Base-by-base conservation (phyloP, 2,797 vertebrate species). In the Chaetophractus vellerosus region DNA sequence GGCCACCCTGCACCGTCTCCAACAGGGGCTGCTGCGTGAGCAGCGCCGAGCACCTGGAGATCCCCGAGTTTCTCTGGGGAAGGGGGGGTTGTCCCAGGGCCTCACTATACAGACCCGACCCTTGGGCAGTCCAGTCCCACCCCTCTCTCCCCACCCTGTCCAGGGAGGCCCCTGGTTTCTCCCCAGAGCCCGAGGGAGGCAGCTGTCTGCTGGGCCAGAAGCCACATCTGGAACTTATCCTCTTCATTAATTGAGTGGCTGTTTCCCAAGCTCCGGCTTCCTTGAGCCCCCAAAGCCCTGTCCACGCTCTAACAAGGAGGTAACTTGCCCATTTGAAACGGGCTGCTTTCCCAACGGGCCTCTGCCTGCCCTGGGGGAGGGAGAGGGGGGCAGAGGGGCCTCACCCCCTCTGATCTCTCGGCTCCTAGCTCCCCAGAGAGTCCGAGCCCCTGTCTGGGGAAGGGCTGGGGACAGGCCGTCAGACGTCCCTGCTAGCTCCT, bases 271-370 rank as follows among this genome's bases (percentile, higher is more conserved):
- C 94, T 94, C 94, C 76, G 2, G 96, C 95, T 98, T 96, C 97
- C 97, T 97, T 96, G 96, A 97, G 97, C 98, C 98, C 98, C 97
- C 97, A 98, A 97, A 98, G 98, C 97, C 98, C 97, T 92, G 66
- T 96, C 95, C 95, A 76, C 97, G 98, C 97, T 98, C 98, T 98
- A 98, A 99, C 98, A 97, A 98, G 98, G 98, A 98, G 96, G 98
- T 98, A 98, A 98, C 98, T 98, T 98, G 98, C 98, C 98, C 98
- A 98, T 98, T 98, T 98, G 98, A 98, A 98, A 96, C 83, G 97
- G 97, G 97, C 97, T 89, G 96, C 94, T 92, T 97, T 98, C 91
- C 6, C 97, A 97, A 96, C 93, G 97, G 98, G 97, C 97, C 94
- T 97, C 95, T 96, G 97, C 72, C 38, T 1, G 88, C 93, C 92